Evolutionary conservation across 2,888 invertebrate genomes (phyloP).

Genomic region (Kuschelorhynchus macadamiae): DNA sequence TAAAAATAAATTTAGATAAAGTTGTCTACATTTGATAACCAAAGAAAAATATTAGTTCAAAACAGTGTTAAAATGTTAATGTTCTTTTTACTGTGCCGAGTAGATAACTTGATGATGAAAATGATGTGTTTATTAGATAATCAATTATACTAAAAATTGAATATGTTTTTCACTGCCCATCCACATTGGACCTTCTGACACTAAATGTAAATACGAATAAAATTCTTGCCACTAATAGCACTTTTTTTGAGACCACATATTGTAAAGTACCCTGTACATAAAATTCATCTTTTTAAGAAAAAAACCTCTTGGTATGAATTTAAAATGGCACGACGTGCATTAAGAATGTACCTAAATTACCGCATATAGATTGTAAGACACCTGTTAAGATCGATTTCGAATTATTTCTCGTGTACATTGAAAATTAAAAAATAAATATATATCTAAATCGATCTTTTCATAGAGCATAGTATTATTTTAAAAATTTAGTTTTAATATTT

Average conservation of each 20-base stretch:
- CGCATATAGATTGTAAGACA: conserved; percentile 55
- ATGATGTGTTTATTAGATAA: no score
- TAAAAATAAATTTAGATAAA: no score
- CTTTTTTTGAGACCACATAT: conserved; percentile 4
- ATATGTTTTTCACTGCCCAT: no score
- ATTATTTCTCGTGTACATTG: not conserved
- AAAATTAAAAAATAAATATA: not conserved
- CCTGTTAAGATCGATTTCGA: conserved; percentile 12
- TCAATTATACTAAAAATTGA: no score
- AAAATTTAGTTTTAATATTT: conserved; percentile 49
- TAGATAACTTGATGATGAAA: no score
- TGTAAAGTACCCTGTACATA: conserved; percentile 54
- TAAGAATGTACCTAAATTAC: conserved; percentile 61
- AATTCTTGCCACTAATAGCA: conserved; percentile 14
- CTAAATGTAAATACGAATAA: no score
- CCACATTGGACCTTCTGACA: no score
- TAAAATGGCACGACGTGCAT: conserved; percentile 62
- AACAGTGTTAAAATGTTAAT: no score
- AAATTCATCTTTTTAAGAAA: conserved; percentile 43
- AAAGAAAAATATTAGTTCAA: no score
- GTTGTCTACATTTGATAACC: no score
- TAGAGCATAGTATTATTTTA: conserved; percentile 54
- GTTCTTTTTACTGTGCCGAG: no score
- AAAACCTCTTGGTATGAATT: conserved; percentile 67
- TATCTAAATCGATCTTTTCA: conserved; percentile 1